phyloP scores from a whole-genome alignment of 2,113 vertebrate species.

The Uropsilus gracilis region DNA sequence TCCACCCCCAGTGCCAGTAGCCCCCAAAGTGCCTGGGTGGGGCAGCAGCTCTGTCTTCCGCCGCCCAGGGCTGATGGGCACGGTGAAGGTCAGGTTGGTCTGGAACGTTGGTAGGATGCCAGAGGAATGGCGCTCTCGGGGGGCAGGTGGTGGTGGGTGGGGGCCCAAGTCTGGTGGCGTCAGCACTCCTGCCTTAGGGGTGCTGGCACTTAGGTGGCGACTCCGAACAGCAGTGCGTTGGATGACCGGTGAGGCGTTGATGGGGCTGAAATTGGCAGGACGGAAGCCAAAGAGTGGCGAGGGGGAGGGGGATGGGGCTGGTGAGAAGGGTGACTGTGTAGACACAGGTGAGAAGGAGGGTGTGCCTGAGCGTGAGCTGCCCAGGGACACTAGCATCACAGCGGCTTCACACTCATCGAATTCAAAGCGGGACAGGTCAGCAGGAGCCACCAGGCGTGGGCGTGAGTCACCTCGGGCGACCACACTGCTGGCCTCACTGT shows the following conservation, averaged over 20 bases:
- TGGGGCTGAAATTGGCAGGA: slow-evolving; percentile 94
- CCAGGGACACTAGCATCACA: slow-evolving; percentile 94
- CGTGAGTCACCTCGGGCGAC: slow-evolving; percentile 90
- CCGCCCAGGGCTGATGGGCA: slow-evolving; percentile 94
- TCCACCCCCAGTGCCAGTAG: slow-evolving; percentile 55
- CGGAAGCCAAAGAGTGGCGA: slow-evolving; percentile 94
- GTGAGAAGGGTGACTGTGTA: slow-evolving; percentile 95
- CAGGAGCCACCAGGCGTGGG: slow-evolving; percentile 84
- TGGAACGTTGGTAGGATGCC: slow-evolving; percentile 91
- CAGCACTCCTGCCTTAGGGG: slow-evolving; percentile 85
- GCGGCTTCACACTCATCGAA: slow-evolving; percentile 95
- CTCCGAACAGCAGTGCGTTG: slow-evolving; percentile 81
- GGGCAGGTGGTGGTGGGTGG: slow-evolving; percentile 83
- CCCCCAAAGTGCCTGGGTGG: slow-evolving; percentile 61
- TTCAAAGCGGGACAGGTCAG: slow-evolving; percentile 93
- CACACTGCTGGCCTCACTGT: slow-evolving; percentile 93
- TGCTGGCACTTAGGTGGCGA: slow-evolving; percentile 91
- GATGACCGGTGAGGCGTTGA: slow-evolving; percentile 90
- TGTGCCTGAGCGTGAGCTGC: slow-evolving; percentile 93
- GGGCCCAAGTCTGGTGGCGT: slow-evolving; percentile 81
- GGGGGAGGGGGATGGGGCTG: slow-evolving; percentile 92
- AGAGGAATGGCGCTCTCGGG: slow-evolving; percentile 89
- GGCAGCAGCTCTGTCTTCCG: slow-evolving; percentile 87
- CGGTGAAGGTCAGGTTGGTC: slow-evolving; percentile 93
- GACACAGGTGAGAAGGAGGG: slow-evolving; percentile 94